phyloP scores from a whole-genome alignment of 92 coral and sea anemone species.

The Metridium senile region DNA sequence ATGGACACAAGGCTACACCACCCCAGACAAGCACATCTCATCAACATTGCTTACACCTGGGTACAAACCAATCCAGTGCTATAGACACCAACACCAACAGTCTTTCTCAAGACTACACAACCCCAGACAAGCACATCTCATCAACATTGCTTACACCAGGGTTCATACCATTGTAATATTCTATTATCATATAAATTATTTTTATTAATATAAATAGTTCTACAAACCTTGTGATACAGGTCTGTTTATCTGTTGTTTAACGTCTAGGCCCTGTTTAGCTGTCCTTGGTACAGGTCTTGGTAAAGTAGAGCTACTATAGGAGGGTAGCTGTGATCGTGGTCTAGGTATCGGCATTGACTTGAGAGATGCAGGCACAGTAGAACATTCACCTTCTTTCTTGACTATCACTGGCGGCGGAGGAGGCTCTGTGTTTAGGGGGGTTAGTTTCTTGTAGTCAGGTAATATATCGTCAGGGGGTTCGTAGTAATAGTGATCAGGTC shows the following conservation, averaged over 20 bases:
- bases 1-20: no score
- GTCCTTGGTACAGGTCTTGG: slow-evolving; percentile 78
- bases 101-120: no score
- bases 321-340: slow-evolving; percentile 71
- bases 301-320: slow-evolving; percentile 66
- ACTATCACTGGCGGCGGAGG: slow-evolving; percentile 29
- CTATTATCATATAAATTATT: not conserved
- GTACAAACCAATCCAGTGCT: no score
- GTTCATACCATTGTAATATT: not conserved
- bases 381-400: slow-evolving; percentile 21
- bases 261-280: slow-evolving; percentile 48
- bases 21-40: no score
- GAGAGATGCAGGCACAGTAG: slow-evolving; percentile 4
- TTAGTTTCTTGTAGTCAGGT: slow-evolving; percentile 41
- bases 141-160: no score
- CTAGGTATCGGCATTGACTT: slow-evolving; percentile 68
- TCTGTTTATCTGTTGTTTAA: slow-evolving; percentile 12
- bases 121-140: no score
- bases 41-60: no score
- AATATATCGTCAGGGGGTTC: slow-evolving; percentile 73
- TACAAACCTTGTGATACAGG: slow-evolving; percentile 46
- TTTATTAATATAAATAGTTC: no score
- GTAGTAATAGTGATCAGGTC: slow-evolving; percentile 65
- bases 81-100: no score
- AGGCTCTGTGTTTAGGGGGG: slow-evolving; percentile 18